Conservation (phyloP, 1,140 invertebrate species). For the Agraylea sexmaculata region DNA sequence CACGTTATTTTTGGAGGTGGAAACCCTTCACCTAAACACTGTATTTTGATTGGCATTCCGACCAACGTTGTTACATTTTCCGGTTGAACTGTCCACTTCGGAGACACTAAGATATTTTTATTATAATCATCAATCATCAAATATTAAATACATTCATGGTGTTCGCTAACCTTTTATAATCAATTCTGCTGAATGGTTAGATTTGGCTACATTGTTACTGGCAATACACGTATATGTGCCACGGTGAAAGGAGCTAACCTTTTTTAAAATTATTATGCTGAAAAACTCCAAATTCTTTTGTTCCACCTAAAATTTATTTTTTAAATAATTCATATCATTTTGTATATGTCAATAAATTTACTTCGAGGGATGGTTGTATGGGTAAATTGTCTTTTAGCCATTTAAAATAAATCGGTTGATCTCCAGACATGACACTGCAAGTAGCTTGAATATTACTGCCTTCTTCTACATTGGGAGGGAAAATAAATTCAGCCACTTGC, state of each 20-base stretch:
- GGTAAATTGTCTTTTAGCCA: conserved; percentile 68
- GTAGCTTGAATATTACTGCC: conserved; percentile 69
- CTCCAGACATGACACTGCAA: conserved; percentile 74
- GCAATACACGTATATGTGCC: conserved; percentile 82
- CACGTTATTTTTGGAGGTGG: conserved; percentile 66
- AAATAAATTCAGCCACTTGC: conserved; percentile 57
- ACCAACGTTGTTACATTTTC: conserved; percentile 60
- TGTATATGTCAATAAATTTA: conserved; percentile 22
- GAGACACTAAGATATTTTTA: conserved; percentile 47
- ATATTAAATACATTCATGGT: not conserved
- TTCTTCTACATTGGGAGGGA: conserved; percentile 62
- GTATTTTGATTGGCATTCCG: conserved; percentile 59
- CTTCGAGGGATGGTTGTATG: conserved; percentile 45
- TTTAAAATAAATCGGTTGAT: conserved; percentile 65
- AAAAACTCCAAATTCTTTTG: conserved; percentile 67
- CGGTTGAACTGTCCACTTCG: conserved; percentile 72
- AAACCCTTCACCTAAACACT: conserved; percentile 69
- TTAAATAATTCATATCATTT: not conserved
- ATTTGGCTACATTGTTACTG: conserved; percentile 69
- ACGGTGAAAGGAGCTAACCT: conserved; percentile 62
- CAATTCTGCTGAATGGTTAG: conserved; percentile 69
- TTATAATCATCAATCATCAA: conserved; percentile 1
- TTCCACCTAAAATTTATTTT: conserved; percentile 45
- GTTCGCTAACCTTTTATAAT: conserved; percentile 62
- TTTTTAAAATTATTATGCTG: conserved; percentile 65